These are phyloP conservation scores for Morone chrysops DNA, from an alignment of 2,113 vertebrate species.

Conservation along the genomic window DNA sequence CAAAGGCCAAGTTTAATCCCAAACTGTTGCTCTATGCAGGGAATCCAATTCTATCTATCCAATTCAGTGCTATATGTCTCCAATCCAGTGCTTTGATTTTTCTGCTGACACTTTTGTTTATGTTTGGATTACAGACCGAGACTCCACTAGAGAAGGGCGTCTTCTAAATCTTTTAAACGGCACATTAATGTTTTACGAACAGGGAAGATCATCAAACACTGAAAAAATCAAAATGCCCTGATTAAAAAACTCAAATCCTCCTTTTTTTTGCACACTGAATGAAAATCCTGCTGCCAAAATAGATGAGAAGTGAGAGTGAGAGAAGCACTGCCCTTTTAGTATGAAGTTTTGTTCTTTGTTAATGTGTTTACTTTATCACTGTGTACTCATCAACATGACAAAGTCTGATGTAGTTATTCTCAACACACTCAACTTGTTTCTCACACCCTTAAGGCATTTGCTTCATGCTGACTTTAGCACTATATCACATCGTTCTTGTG, in stretches of 20 bases:
- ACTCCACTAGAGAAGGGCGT: constrained; percentile 7
- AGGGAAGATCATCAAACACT: constrained; percentile 12
- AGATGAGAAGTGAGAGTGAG: not conserved
- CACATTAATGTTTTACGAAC: constrained; percentile 50
- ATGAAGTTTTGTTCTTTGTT: constrained; percentile 5
- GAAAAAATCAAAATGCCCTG: constrained; percentile 27
- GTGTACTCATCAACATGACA: constrained; percentile 43
- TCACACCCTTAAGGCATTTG: constrained; percentile 53
- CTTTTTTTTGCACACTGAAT: constrained; percentile 6
- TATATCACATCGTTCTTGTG: constrained; percentile 41
- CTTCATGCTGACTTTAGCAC: constrained; percentile 69
- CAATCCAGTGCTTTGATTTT: constrained; percentile 12
- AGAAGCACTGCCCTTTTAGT: not conserved
- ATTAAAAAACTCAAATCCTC: not conserved
- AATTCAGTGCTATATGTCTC: not conserved
- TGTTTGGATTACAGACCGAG: constrained; percentile 23
- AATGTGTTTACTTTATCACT: constrained; percentile 43
- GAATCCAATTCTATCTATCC: not conserved
- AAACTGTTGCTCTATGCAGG: not conserved
- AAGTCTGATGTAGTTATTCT: constrained; percentile 59
- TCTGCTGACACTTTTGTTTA: constrained; percentile 19
- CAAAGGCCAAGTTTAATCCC: not conserved
- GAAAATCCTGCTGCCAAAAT: constrained; percentile 6
- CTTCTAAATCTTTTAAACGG: constrained; percentile 49
- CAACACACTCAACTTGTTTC: constrained; percentile 50